phyloP scores from a whole-genome alignment of 1,140 invertebrate species.

The Drosophila nigromelanica region DNA sequence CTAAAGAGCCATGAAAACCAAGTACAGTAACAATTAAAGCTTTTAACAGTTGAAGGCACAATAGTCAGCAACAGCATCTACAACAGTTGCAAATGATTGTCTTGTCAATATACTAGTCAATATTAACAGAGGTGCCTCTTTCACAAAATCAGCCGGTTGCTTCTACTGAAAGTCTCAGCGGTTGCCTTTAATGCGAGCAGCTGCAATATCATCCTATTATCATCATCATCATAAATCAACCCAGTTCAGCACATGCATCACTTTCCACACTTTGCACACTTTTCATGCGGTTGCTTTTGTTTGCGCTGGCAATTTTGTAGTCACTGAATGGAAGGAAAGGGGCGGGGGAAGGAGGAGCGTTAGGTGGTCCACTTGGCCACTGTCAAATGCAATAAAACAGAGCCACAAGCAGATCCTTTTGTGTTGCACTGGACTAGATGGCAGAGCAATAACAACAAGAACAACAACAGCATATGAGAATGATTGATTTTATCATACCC shows the following conservation, averaged over 20 bases:
- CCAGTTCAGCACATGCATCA: constrained; percentile 76
- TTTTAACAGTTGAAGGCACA: too few species aligned
- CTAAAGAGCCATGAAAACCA: not conserved
- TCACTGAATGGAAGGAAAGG: not conserved
- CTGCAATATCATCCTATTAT: constrained; percentile 57
- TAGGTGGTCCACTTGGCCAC: constrained; percentile 28
- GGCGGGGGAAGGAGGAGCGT: not conserved
- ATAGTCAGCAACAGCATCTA: too few species aligned
- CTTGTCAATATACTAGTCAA: too few species aligned
- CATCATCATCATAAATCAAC: constrained; percentile 76
- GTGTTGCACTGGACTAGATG: not conserved
- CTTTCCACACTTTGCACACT: constrained; percentile 69
- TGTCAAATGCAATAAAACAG: constrained; percentile 74
- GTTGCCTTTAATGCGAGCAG: constrained; percentile 13
- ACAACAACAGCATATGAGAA: constrained; percentile 11
- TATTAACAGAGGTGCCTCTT: too few species aligned
- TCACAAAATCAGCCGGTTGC: not conserved
- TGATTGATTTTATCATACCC: constrained; percentile 15
- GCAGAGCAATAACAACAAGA: constrained; percentile 7
- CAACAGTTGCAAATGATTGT: too few species aligned
- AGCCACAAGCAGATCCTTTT: constrained; percentile 12
- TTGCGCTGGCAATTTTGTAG: constrained; percentile 48
- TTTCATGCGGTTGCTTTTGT: constrained; percentile 53
- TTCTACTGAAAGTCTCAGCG: not conserved
- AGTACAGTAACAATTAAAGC: too few species aligned